phyloP scores from a whole-genome alignment of 2,797 vertebrate species.

The Synaphobranchus kaupii region DNA sequence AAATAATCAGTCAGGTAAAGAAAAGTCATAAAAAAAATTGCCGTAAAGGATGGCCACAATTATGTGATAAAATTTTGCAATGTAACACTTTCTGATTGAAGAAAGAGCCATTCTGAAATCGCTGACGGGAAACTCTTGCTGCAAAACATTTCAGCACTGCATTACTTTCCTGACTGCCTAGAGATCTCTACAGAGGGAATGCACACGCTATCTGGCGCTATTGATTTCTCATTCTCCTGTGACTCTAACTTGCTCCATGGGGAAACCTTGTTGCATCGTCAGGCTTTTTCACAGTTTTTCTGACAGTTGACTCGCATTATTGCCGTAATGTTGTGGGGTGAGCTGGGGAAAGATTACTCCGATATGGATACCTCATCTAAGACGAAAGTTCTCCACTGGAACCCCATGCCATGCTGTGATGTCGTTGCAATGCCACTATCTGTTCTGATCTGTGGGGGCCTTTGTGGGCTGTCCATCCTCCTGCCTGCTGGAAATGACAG shows the following conservation, averaged over 20 bases:
- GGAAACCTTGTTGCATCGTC: constrained; percentile 17
- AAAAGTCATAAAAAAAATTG: constrained; percentile 8
- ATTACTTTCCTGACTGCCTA: neutral
- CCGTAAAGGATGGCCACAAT: constrained; percentile 4
- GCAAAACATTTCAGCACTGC: neutral
- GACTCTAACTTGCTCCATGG: constrained; percentile 9
- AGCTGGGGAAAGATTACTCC: neutral
- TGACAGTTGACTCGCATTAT: neutral
- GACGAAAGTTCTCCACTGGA: neutral
- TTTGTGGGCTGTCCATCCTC: neutral
- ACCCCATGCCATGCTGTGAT: neutral
- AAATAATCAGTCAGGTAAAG: neutral
- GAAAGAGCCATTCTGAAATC: neutral
- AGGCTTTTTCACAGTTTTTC: neutral
- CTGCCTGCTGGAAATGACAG: neutral
- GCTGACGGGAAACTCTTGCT: constrained; percentile 4
- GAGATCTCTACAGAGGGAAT: neutral
- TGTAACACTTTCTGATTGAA: constrained; percentile 14
- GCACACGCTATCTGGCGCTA: neutral
- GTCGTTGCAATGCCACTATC: neutral
- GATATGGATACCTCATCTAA: neutral
- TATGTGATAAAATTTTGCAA: constrained; percentile 14
- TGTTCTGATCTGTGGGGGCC: neutral
- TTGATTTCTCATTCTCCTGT: constrained; percentile 21
- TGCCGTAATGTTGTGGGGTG: constrained; percentile 1